Evolutionary conservation across 2,888 invertebrate genomes (phyloP), one percentile per base, ranked within the genome.

Genomic region (Carterocephalus palaemon): DNA sequence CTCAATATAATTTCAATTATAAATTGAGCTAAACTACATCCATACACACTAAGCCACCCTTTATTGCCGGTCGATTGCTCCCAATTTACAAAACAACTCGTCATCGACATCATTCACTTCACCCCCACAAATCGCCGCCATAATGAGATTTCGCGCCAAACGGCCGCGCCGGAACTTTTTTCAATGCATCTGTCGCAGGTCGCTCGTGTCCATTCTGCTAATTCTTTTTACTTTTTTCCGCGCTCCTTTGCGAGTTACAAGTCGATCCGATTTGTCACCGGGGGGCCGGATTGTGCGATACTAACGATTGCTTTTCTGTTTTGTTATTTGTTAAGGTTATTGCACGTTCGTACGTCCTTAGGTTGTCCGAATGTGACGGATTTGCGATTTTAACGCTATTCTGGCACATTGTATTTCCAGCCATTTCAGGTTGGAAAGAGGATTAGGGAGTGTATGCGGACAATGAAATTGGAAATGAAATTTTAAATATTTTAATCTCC

Each of bases 341-440:
- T 64, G 66, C 63, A 64, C 63, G 66, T 75, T 69, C 69, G 68
- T 67, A 69, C 72, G 70, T 56, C 57, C 65, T 75, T 75, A 75
- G 78, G 79, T 80, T 81, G 82, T 80, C 78, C 73, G 72, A 79
- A 75, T 77, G 75, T 74, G 75, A 76, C 70, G 75, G 78, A 78
- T 80, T 76, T 78, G 75, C 70, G 73, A 72, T 68, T 70, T 68
- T 60, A 65, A 66, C 60, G 60, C 62, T 62, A 62, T 74, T 75
- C 62, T 58, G 38, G 43, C 36, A 22, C 48, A 48, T 42, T 59
- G 62, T 64, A 53, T 47, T 48, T 26, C 68, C 63, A 60, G 63
- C 66, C 67, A 68, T 75, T 72, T 66, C 67, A 66, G 66, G 56
- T 58, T 56, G 59, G 57, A 74, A 74, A 78, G 75, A 60, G 79